A percentile compares a stretch with the other conserved stretches of the same genome.
Evolutionary conservation across 2,797 vertebrate species (phyloP).

Genomic region (Pipistrellus nathusii): DNA sequence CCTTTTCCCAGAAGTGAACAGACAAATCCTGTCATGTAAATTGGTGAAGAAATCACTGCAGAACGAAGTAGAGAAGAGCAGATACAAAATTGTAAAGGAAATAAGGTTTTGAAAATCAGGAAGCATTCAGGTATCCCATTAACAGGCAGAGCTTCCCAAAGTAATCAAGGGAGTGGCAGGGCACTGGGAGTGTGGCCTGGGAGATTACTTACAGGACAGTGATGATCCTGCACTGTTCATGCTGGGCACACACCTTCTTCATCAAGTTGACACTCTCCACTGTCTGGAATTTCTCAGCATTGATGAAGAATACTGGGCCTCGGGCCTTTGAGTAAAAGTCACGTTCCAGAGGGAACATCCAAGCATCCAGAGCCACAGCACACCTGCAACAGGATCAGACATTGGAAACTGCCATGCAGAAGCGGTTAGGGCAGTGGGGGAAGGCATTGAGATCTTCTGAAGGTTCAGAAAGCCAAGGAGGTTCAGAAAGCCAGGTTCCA

Average conservation of each 20-base stretch:
- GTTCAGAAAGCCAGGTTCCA: background rate
- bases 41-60: background rate
- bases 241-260: constrained; percentile 84
- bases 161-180: background rate
- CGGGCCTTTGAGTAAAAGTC: constrained; percentile 83
- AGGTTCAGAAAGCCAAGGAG: background rate
- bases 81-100: background rate
- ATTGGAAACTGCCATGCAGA: background rate
- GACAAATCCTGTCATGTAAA: background rate
- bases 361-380: constrained; percentile 88
- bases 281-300: constrained; percentile 88
- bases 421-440: rapidly evolving
- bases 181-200: background rate
- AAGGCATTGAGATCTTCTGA: background rate
- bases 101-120: background rate
- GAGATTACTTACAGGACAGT: constrained; percentile 87
- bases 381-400: constrained; percentile 81
- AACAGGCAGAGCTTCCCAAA: background rate
- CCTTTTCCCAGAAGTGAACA: constrained; percentile 20
- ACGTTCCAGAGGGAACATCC: constrained; percentile 90
- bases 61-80: background rate
- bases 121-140: background rate
- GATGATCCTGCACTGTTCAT: constrained; percentile 85
- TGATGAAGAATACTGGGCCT: constrained; percentile 89
- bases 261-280: constrained; percentile 83